These are phyloP conservation scores for Rhinopithecus roxellana DNA, from an alignment of 2,113 vertebrate species.

Conservation along the genomic window DNA sequence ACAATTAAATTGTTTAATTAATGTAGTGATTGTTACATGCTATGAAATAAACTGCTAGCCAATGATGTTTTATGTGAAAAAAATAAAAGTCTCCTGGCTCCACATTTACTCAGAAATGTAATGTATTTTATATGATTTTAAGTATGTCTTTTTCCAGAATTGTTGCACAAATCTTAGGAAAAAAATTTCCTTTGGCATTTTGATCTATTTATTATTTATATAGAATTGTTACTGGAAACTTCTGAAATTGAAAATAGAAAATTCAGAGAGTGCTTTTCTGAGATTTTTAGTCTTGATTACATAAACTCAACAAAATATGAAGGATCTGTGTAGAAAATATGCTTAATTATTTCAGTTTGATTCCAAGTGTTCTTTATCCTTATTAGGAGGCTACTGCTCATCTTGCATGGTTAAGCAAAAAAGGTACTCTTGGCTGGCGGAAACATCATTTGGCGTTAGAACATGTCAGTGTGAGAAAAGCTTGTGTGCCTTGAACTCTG, in stretches of 20 bases:
- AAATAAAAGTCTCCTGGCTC: not conserved
- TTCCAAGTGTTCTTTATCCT: not conserved
- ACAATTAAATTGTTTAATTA: conserved; percentile 8
- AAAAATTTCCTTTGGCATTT: not conserved
- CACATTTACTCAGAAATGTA: not conserved
- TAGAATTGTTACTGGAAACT: not conserved
- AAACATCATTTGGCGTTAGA: not conserved
- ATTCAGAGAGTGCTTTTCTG: not conserved
- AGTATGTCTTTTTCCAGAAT: not conserved
- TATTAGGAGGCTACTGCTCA: not conserved
- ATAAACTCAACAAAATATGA: not conserved
- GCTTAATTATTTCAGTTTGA: not conserved
- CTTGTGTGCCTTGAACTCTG: not conserved
- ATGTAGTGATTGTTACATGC: not conserved
- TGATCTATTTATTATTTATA: not conserved
- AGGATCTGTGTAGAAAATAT: not conserved
- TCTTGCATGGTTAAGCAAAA: not conserved
- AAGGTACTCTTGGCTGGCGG: accelerated
- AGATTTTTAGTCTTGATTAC: not conserved
- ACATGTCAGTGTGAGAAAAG: not conserved
- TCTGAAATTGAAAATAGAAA: not conserved
- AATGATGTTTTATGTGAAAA: not conserved
- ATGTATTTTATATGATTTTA: not conserved
- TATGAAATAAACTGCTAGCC: not conserved
- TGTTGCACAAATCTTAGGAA: not conserved